Conservation (phyloP, 2,113 vertebrate species). For the Mixornis gularis region DNA sequence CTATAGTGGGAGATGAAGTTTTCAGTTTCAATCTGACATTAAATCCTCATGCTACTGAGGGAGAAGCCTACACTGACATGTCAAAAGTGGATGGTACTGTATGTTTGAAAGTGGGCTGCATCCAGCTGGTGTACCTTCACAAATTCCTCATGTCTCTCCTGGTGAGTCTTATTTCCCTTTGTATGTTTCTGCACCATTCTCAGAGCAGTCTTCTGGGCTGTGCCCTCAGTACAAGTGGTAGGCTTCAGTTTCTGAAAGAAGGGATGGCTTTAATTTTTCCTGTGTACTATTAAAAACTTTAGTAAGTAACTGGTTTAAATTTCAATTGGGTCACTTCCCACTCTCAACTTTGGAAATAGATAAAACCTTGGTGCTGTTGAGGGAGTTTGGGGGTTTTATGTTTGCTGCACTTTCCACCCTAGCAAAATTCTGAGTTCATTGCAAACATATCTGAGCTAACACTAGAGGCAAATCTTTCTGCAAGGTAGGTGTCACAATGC, state of each 20-base stretch:
- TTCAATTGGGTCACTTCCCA: background rate
- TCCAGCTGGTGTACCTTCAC: constrained; percentile 91
- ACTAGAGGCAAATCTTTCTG: background rate
- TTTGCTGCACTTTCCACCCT: background rate
- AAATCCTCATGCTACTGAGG: constrained; percentile 84
- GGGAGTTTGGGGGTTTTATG: background rate
- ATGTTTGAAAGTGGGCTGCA: constrained; percentile 87
- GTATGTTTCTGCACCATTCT: background rate
- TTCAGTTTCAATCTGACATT: constrained; percentile 88
- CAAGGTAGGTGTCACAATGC: background rate
- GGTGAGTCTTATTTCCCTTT: constrained; percentile 70
- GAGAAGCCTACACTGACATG: constrained; percentile 82
- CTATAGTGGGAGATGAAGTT: constrained; percentile 93
- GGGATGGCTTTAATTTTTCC: background rate
- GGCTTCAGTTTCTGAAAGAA: background rate
- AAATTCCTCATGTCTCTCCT: constrained; percentile 89
- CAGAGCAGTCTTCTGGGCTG: background rate
- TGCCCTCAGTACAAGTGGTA: background rate
- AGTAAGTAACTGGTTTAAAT: background rate
- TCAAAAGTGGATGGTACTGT: constrained; percentile 88
- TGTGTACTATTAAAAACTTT: background rate
- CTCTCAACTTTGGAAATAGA: background rate
- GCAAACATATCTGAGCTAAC: background rate
- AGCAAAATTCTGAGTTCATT: background rate
- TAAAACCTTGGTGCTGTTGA: background rate